Evolutionary conservation across 1,140 invertebrate species (phyloP).

Genomic region (Arion vulgaris): DNA sequence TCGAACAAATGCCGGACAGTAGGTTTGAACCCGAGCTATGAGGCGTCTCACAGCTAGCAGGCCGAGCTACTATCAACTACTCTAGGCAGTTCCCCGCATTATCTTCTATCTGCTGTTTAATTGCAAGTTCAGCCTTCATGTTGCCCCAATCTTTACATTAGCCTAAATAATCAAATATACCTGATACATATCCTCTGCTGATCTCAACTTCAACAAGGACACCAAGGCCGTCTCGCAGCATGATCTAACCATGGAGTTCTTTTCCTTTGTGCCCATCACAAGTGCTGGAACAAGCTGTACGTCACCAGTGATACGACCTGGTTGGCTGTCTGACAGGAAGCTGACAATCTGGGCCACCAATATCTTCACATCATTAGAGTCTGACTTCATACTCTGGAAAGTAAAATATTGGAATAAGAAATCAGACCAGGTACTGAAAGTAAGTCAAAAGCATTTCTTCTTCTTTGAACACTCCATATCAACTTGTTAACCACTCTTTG

Average conservation of each 20-base stretch:
- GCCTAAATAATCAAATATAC: constrained; percentile 72
- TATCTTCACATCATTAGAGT: constrained; percentile 94
- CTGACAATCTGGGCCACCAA: constrained; percentile 86
- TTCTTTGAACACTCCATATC: too few species aligned
- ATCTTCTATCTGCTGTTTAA: too few species aligned
- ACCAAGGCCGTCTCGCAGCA: constrained; percentile 94
- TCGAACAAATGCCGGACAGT: too few species aligned
- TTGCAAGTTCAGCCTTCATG: too few species aligned
- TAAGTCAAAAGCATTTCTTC: too few species aligned
- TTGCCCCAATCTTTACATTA: too few species aligned
- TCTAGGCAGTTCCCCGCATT: too few species aligned
- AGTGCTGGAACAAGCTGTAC: constrained; percentile 85
- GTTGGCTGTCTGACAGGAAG: constrained; percentile 75
- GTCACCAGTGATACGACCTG: constrained; percentile 76
- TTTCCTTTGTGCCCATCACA: constrained; percentile 98
- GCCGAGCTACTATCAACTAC: too few species aligned
- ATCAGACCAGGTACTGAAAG: too few species aligned
- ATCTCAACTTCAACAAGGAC: constrained; percentile 84
- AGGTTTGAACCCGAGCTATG: too few species aligned
- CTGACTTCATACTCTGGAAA: constrained; percentile 82
- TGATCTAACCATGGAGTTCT: constrained; percentile 93
- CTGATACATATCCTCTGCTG: constrained; percentile 83
- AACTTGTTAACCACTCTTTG: too few species aligned
- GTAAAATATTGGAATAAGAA: background rate
- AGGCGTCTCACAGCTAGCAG: too few species aligned